phyloP scores from a whole-genome alignment of 2,797 vertebrate genomes.

The Huso huso region DNA sequence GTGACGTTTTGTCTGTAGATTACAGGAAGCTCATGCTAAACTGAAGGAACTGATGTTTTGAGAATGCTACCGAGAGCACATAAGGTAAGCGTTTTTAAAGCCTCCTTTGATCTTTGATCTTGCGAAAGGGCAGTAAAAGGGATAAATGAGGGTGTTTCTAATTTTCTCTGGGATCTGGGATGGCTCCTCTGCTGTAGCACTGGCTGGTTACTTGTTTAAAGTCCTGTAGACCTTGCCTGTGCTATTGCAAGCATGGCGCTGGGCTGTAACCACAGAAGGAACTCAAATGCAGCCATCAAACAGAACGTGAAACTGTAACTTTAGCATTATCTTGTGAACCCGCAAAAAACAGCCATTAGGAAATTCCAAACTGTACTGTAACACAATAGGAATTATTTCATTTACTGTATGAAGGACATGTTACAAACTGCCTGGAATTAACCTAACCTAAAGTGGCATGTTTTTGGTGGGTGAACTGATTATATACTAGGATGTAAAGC shows the following conservation, averaged over 20 bases:
- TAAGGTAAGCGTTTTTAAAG: conserved; percentile 12
- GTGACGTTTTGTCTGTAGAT: conserved; percentile 7
- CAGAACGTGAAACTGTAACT: conserved; percentile 19
- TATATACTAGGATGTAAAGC: no score
- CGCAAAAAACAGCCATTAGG: conserved; percentile 5
- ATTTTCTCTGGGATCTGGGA: not conserved
- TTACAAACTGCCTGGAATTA: no score
- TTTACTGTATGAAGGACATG: no score
- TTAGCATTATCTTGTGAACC: conserved; percentile 10
- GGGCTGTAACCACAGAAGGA: conserved; percentile 15
- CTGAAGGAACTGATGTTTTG: not conserved
- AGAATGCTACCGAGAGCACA: conserved; percentile 1
- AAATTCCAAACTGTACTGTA: not conserved
- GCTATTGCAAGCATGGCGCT: not conserved
- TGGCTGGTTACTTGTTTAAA: not conserved
- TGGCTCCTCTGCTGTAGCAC: not conserved
- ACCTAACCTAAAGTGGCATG: no score
- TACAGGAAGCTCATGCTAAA: conserved; percentile 16
- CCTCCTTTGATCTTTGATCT: not conserved
- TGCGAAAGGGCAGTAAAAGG: not conserved
- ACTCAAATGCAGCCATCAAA: conserved; percentile 4
- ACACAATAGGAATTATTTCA: no score
- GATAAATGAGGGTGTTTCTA: not conserved
- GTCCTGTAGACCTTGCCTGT: not conserved
- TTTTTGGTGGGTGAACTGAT: no score